These are phyloP conservation scores for Vireo altiloquus DNA, from an alignment of 2,113 vertebrate genomes.

Conservation along the genomic window DNA sequence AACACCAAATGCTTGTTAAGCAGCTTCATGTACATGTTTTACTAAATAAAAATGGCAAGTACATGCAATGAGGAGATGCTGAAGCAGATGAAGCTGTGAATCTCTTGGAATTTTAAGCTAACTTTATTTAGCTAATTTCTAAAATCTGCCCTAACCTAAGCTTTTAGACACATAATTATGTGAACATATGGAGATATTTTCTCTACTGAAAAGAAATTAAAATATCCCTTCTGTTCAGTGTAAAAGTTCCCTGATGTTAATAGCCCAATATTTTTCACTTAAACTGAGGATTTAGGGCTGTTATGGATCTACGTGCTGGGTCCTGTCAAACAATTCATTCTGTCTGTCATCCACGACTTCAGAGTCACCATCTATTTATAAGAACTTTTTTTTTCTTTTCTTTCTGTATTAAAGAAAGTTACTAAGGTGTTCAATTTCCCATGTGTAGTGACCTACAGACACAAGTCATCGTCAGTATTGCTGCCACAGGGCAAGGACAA, in stretches of 20 bases:
- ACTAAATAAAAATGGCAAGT: not conserved
- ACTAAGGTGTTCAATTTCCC: not conserved
- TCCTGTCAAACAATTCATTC: constrained; percentile 45
- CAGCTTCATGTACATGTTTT: not conserved
- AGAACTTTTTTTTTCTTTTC: not conserved
- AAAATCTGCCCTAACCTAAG: constrained; percentile 18
- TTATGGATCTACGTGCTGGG: constrained; percentile 6
- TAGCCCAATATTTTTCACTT: not conserved
- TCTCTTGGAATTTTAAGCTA: constrained; percentile 15
- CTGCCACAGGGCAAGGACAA: not conserved
- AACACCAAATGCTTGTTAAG: not conserved
- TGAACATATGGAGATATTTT: not conserved
- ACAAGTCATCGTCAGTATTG: not conserved
- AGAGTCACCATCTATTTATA: constrained; percentile 26
- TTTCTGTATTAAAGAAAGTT: constrained; percentile 38
- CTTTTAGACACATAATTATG: constrained; percentile 14
- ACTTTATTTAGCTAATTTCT: constrained; percentile 45
- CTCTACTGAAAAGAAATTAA: not conserved
- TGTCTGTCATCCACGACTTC: constrained; percentile 28
- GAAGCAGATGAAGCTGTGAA: not conserved
- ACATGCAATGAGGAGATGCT: not conserved
- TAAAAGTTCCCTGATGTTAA: not conserved
- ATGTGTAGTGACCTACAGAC: not conserved
- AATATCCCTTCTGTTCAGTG: constrained; percentile 18
- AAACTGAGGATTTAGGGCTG: not conserved